Evolutionary conservation across 2,888 invertebrate species (phyloP).

Genomic region (Cerastis rubricosa): DNA sequence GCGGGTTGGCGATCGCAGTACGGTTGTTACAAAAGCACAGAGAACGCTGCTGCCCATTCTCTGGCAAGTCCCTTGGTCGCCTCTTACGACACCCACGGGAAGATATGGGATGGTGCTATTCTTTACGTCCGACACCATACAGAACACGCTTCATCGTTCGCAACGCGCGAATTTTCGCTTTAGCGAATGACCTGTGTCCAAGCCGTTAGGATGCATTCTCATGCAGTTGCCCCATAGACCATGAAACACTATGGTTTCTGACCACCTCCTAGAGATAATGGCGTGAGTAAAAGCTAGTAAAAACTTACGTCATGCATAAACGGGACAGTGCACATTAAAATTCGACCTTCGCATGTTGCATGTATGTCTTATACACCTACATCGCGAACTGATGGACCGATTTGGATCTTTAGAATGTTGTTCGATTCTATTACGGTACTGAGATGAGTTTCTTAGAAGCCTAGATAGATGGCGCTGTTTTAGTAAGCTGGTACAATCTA

Average conservation of each 20-base stretch:
- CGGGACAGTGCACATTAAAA: slow-evolving; percentile 18
- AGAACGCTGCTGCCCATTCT: too few species aligned
- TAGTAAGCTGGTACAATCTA: neutral
- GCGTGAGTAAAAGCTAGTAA: neutral
- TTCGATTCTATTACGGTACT: neutral
- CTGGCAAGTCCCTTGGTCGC: too few species aligned
- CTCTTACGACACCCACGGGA: too few species aligned
- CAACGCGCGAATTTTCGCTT: too few species aligned
- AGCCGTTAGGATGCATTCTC: too few species aligned
- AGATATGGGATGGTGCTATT: too few species aligned
- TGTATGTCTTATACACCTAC: slow-evolving; percentile 10
- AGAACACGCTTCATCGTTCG: too few species aligned
- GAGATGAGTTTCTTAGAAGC: neutral
- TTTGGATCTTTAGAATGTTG: slow-evolving; percentile 21
- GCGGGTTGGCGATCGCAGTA: too few species aligned
- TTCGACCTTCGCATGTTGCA: slow-evolving; percentile 21
- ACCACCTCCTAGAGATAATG: neutral
- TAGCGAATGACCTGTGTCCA: too few species aligned
- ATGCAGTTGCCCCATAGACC: neutral
- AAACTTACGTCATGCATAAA: neutral
- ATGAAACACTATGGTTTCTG: neutral
- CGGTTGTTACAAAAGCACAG: too few species aligned
- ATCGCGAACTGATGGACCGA: slow-evolving; percentile 13
- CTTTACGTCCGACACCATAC: too few species aligned
- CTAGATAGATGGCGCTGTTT: neutral